phyloP scores from a whole-genome alignment of 2,113 vertebrate genomes.

The Ariopsis seemanni region DNA sequence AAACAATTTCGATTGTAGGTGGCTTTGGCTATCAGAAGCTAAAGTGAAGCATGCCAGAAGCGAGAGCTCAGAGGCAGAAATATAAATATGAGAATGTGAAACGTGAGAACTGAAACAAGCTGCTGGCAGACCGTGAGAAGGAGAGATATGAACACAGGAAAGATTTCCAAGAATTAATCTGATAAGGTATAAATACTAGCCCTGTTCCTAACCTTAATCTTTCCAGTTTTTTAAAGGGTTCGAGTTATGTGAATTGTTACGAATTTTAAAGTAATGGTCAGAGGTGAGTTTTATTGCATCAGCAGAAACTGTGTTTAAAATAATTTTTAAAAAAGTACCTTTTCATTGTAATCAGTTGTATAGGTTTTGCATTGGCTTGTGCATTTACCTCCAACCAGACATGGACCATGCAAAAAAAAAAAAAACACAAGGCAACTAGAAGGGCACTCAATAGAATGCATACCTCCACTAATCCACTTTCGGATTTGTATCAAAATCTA shows the following conservation, averaged over 20 bases:
- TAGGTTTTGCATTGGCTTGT: background rate
- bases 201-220: background rate
- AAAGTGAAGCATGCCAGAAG: constrained; percentile 12
- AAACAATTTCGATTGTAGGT: constrained; percentile 34
- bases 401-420: background rate
- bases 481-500: too few relatives aligned
- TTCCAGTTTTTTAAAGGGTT: background rate
- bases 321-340: background rate
- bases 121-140: background rate
- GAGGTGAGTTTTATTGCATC: background rate
- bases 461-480: too few relatives aligned
- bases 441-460: too few relatives aligned
- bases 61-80: constrained; percentile 6
- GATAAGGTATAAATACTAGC: background rate
- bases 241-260: background rate
- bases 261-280: background rate
- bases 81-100: background rate
- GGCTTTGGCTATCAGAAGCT: constrained; percentile 18
- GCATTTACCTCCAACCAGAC: background rate
- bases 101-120: background rate
- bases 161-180: background rate
- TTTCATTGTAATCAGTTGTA: background rate
- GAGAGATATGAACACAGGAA: background rate
- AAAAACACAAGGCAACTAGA: too few relatives aligned
- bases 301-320: background rate